phyloP scores from a whole-genome alignment of 2,797 vertebrate genomes.

The Eutrigla gurnardus region DNA sequence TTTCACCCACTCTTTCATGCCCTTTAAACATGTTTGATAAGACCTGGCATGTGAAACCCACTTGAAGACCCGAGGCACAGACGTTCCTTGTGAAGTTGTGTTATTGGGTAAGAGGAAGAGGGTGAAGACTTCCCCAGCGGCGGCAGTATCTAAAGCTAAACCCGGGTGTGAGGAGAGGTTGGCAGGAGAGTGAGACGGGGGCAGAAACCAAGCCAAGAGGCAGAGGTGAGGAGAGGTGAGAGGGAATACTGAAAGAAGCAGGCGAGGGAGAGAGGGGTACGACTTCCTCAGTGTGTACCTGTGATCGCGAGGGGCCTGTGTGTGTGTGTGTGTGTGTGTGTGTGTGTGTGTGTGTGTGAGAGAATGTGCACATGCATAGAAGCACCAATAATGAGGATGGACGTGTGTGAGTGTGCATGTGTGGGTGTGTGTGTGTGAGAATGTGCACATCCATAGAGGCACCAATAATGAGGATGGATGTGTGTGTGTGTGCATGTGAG shows the following conservation, averaged over 20 bases:
- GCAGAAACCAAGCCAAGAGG: constrained; percentile 25
- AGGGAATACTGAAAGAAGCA: constrained; percentile 54
- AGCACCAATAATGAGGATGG: neutral
- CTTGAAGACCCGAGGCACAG: constrained; percentile 42
- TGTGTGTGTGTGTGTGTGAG: neutral
- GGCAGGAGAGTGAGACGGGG: constrained; percentile 32
- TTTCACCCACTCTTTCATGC: constrained; percentile 45
- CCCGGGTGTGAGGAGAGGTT: constrained; percentile 51
- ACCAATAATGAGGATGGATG: neutral
- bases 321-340: neutral
- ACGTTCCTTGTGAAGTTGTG: constrained; percentile 60
- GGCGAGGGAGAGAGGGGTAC: constrained; percentile 42
- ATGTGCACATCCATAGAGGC: neutral
- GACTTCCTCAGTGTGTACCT: constrained; percentile 50
- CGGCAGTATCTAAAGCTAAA: constrained; percentile 54
- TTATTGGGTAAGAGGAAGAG: constrained; percentile 64
- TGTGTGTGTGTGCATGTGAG: neutral
- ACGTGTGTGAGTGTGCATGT: neutral
- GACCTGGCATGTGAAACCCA: constrained; percentile 39
- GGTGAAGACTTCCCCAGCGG: constrained; percentile 66
- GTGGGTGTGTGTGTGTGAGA: constrained; percentile 9
- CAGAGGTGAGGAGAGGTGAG: constrained; percentile 57
- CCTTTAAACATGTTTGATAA: constrained; percentile 60
- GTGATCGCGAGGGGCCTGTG: constrained; percentile 32
- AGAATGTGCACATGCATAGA: constrained; percentile 5